Evolutionary conservation across 2,113 vertebrate species (phyloP).

Genomic region (Hydrolagus affinis): DNA sequence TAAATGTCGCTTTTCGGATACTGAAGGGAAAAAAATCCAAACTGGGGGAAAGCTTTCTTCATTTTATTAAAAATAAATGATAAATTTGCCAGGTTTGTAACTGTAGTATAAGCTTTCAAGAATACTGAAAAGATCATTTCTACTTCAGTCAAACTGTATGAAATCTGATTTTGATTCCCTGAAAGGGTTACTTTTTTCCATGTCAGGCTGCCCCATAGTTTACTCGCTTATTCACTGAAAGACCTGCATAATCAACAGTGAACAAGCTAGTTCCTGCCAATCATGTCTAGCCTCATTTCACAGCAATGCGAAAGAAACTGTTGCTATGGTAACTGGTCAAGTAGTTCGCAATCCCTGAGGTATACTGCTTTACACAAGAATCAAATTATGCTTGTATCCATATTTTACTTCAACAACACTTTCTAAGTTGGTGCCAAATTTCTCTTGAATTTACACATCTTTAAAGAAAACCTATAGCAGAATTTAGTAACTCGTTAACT

Average conservation of each 20-base stretch:
- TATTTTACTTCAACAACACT: slow-evolving; percentile 36
- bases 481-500: background rate
- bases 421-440: slow-evolving; percentile 13
- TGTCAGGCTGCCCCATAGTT: background rate
- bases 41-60: no score
- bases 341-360: slow-evolving; percentile 43
- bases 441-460: background rate
- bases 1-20: background rate
- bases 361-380: slow-evolving; percentile 41
- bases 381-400: slow-evolving; percentile 40
- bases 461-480: background rate
- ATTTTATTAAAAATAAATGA: no score
- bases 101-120: background rate
- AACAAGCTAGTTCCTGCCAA: slow-evolving; percentile 41
- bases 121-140: background rate
- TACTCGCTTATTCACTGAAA: slow-evolving; percentile 30
- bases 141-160: background rate
- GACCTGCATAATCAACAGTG: slow-evolving; percentile 39
- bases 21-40: background rate
- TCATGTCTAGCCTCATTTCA: slow-evolving; percentile 43
- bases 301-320: slow-evolving; percentile 48
- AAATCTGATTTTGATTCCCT: background rate
- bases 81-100: no score
- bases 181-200: slow-evolving; percentile 13
- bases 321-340: slow-evolving; percentile 52